Evolutionary conservation across 2,888 invertebrate genomes (phyloP).

Genomic region (Napeogenes inachia): DNA sequence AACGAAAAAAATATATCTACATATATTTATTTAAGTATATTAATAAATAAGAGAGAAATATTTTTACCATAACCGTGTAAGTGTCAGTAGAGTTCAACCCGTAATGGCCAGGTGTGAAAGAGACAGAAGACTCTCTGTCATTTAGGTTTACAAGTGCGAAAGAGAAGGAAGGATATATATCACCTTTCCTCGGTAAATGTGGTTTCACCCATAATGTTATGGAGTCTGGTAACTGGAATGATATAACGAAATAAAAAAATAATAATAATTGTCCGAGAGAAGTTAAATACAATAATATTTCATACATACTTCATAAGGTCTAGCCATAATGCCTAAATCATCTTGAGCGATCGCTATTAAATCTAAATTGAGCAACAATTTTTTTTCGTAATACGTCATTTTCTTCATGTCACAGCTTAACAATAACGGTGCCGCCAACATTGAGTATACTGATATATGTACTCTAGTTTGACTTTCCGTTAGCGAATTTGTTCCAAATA

Average conservation of each 20-base stretch:
- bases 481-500: conserved; percentile 73
- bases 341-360: conserved; percentile 82
- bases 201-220: conserved; percentile 77
- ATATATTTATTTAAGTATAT: too few relatives aligned
- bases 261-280: neutral
- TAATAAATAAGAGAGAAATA: neutral
- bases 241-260: conserved; percentile 16
- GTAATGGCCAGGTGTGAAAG: conserved; percentile 43
- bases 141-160: conserved; percentile 73
- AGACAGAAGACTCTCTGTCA: conserved; percentile 24
- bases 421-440: conserved; percentile 81
- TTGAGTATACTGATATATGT: conserved; percentile 80
- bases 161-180: conserved; percentile 66
- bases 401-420: conserved; percentile 79
- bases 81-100: conserved; percentile 50
- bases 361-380: conserved; percentile 76
- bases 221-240: conserved; percentile 37
- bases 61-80: conserved; percentile 56
- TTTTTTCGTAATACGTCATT: conserved; percentile 62
- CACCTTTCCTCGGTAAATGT: conserved; percentile 69
- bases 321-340: conserved; percentile 78
- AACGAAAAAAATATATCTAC: conserved; percentile 22
- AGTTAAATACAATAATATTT: neutral
- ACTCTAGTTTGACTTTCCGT: conserved; percentile 77
- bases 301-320: conserved; percentile 47